Evolutionary conservation across 1,140 invertebrate species (phyloP).

Genomic region (Achatina immaculata): DNA sequence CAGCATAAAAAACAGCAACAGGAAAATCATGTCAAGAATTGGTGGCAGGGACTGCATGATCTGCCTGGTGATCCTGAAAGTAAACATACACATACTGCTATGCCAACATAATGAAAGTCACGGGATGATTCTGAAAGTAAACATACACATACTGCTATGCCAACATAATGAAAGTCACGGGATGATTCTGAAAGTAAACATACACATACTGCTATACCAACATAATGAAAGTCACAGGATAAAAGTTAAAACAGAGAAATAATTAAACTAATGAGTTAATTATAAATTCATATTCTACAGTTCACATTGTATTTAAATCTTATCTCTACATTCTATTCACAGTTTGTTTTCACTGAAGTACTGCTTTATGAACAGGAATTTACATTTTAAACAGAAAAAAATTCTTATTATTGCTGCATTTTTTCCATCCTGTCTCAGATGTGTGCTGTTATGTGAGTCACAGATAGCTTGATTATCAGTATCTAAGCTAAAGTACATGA

Average conservation of each 20-base stretch:
- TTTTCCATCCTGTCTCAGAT: no score
- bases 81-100: neutral
- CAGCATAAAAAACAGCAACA: conserved; percentile 88
- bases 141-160: neutral
- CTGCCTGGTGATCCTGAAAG: conserved; percentile 72
- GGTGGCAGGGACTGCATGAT: conserved; percentile 87
- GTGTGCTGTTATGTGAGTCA: no score
- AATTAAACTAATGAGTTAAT: neutral
- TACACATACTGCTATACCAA: neutral
- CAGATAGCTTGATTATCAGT: no score
- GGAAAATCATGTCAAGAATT: conserved; percentile 88
- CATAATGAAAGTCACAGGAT: conserved; percentile 47
- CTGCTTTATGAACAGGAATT: no score
- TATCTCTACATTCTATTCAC: no score
- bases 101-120: no score
- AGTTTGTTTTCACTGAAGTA: no score
- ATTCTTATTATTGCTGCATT: no score
- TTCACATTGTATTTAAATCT: no score
- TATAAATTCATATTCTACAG: neutral
- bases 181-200: conserved; percentile 66
- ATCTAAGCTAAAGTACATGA: no score
- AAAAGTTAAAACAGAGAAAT: conserved; percentile 41
- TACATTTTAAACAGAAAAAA: no score
- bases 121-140: conserved; percentile 66
- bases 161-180: no score